Evolutionary conservation across 2,113 vertebrate genomes (phyloP).

Genomic region (Chaetura pelagica): DNA sequence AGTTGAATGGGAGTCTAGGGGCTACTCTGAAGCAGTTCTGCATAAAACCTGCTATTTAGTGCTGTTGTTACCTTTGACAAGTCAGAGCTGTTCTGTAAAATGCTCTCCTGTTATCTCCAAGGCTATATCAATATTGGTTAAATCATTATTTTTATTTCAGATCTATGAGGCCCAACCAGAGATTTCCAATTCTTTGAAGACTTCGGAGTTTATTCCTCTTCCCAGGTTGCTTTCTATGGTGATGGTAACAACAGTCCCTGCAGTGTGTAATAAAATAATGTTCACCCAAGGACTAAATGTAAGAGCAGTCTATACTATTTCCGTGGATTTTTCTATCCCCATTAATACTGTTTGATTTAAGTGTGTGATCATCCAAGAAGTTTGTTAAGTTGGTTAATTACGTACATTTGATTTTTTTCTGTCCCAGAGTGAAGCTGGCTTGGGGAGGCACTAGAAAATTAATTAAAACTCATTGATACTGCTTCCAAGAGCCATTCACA

Average conservation of each 20-base stretch:
- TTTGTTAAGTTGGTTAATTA: background rate
- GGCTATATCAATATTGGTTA: background rate
- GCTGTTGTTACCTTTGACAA: background rate
- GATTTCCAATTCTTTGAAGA: constrained; percentile 84
- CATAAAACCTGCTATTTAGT: background rate
- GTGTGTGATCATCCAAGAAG: background rate
- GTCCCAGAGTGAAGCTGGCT: background rate
- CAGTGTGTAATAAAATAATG: constrained; percentile 90
- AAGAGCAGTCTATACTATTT: constrained; percentile 52
- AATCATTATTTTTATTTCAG: constrained; percentile 70
- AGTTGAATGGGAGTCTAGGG: background rate
- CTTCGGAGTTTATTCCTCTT: constrained; percentile 83
- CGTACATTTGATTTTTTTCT: background rate
- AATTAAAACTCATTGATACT: background rate
- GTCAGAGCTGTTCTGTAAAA: background rate
- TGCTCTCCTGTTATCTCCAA: background rate
- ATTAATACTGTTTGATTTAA: background rate
- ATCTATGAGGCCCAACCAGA: constrained; percentile 92
- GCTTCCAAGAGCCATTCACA: background rate
- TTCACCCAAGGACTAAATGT: constrained; percentile 92
- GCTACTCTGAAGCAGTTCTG: background rate
- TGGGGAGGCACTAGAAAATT: background rate
- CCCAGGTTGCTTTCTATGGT: constrained; percentile 89
- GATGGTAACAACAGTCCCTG: constrained; percentile 88
- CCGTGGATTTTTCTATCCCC: background rate